These are phyloP conservation scores for Cheumatopsyche charites DNA, from an alignment of 1,140 invertebrate species.

Conservation along the genomic window DNA sequence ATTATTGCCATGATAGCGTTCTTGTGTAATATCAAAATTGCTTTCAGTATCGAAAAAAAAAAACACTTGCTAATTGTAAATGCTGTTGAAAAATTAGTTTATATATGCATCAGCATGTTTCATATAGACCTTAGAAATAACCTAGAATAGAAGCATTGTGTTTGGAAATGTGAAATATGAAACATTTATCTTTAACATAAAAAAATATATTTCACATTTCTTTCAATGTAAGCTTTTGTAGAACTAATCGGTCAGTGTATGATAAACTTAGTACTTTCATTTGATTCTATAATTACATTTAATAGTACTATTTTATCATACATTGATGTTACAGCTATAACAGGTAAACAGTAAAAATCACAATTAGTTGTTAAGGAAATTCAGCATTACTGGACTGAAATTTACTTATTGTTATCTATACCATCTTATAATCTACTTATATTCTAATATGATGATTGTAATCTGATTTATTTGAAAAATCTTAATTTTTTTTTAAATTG, in stretches of 20 bases:
- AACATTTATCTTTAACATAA: constrained; percentile 22
- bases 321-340: constrained; percentile 38
- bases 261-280: constrained; percentile 25
- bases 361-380: constrained; percentile 3
- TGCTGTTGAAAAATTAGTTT: constrained; percentile 41
- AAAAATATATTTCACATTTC: constrained; percentile 30
- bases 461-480: too few relatives aligned
- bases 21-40: constrained; percentile 7
- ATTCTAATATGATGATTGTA: too few relatives aligned
- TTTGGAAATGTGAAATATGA: constrained; percentile 33
- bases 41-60: constrained; percentile 25
- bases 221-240: constrained; percentile 46
- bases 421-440: too few relatives aligned
- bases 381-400: constrained; percentile 44
- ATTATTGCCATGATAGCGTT: background rate
- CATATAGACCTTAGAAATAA: constrained; percentile 40
- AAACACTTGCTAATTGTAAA: constrained; percentile 42
- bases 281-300: background rate
- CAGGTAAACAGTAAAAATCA: constrained; percentile 39
- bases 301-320: constrained; percentile 27
- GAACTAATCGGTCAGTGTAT: constrained; percentile 40
- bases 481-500: too few relatives aligned
- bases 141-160: constrained; percentile 46
- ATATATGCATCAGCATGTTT: constrained; percentile 45
- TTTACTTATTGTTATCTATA: too few relatives aligned